phyloP scores from a whole-genome alignment of 2,888 invertebrate species.

The Yponomeuta cagnagella region DNA sequence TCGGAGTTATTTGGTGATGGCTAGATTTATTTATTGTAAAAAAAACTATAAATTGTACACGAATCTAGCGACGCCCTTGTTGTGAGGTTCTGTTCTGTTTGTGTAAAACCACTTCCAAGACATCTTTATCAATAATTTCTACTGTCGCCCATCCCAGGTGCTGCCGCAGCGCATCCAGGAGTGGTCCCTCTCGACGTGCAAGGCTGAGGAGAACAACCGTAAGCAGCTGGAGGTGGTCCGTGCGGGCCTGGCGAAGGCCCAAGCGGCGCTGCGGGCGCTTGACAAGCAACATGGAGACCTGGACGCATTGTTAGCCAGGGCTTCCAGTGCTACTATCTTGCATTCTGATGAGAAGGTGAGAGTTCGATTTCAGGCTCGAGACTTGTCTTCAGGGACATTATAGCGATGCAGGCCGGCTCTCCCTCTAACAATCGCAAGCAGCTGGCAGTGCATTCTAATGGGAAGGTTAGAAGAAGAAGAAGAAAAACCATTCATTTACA shows the following conservation, averaged over 20 bases:
- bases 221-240: slow-evolving; percentile 83
- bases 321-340: slow-evolving; percentile 79
- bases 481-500: too few species aligned
- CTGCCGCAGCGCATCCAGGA: slow-evolving; percentile 93
- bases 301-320: slow-evolving; percentile 87
- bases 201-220: slow-evolving; percentile 89
- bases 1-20: too few species aligned
- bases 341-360: slow-evolving; percentile 71
- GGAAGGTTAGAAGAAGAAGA: too few species aligned
- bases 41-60: too few species aligned
- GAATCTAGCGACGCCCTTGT: too few species aligned
- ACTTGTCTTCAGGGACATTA: too few species aligned
- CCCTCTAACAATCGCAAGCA: too few species aligned
- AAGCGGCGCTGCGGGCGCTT: slow-evolving; percentile 85
- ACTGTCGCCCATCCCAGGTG: slow-evolving; percentile 64
- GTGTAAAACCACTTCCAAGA: too few species aligned
- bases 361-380: not conserved
- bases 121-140: not conserved
- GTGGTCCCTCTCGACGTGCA: slow-evolving; percentile 91
- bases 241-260: slow-evolving; percentile 85
- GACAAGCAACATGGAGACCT: slow-evolving; percentile 86
- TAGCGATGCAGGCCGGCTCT: too few species aligned
- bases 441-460: too few species aligned
- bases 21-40: too few species aligned
- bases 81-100: too few species aligned